Percentiles rank a stretch among this genome's conserved stretches.
These are phyloP conservation scores for Folsomia manolachei DNA, from an alignment of 2,888 invertebrate genomes.

Conservation along the genomic window DNA sequence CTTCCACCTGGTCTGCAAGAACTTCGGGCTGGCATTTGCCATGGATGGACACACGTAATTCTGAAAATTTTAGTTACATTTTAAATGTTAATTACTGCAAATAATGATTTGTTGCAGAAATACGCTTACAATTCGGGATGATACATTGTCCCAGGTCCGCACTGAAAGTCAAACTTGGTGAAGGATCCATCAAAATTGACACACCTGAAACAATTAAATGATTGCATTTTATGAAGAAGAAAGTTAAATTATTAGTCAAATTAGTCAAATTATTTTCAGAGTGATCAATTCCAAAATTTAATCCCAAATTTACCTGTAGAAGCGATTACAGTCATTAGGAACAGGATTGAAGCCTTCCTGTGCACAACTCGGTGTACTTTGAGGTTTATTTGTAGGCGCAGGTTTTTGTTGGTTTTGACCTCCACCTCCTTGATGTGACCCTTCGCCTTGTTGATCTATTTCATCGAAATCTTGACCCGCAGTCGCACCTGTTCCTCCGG, in stretches of 20 bases:
- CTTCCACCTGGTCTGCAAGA: conserved; percentile 37
- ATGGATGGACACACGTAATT: conserved; percentile 43
- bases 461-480: background rate
- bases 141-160: conserved; percentile 45
- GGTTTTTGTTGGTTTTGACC: background rate
- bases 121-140: conserved; percentile 34
- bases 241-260: background rate
- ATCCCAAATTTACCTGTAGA: conserved; percentile 36
- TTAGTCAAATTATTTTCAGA: background rate
- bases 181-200: conserved; percentile 35
- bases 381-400: too few relatives aligned
- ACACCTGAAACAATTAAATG: conserved; percentile 30
- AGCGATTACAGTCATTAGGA: conserved; percentile 37
- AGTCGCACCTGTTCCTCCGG: background rate
- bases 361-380: conserved; percentile 23
- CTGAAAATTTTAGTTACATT: conserved; percentile 13
- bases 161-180: conserved; percentile 45
- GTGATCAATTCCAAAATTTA: background rate
- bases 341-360: conserved; percentile 40
- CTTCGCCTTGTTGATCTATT: conserved; percentile 11
- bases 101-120: background rate
- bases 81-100: background rate
- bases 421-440: conserved; percentile 26
- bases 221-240: too few relatives aligned
- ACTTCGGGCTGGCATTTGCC: conserved; percentile 39